A percentile compares a stretch with the other conserved stretches of the same genome.
Evolutionary conservation across 2,113 vertebrate species (phyloP).

Genomic region (Oreochromis tanganicae): DNA sequence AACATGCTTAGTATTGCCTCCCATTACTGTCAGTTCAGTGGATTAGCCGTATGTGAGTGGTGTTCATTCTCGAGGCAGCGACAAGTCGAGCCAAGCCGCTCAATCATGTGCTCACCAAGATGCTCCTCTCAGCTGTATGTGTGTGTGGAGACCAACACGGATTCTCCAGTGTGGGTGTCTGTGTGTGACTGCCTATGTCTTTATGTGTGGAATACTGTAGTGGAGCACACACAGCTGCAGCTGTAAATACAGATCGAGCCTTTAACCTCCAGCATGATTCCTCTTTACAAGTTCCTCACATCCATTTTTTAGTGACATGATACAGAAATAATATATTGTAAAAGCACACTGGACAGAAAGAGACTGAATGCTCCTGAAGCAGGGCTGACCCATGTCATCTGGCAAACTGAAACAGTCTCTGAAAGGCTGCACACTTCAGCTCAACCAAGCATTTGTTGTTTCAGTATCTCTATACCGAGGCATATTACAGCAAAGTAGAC

Average conservation of each 20-base stretch:
- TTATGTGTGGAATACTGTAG: background rate
- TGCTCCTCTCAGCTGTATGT: background rate
- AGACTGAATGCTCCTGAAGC: background rate
- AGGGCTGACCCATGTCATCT: background rate
- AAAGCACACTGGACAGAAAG: background rate
- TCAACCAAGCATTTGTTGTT: slow-evolving; percentile 40
- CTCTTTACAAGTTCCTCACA: background rate
- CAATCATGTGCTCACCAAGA: background rate
- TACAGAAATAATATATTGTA: background rate
- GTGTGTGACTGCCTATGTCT: background rate
- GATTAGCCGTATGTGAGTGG: slow-evolving; percentile 34
- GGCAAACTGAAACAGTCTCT: background rate
- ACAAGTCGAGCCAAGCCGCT: background rate
- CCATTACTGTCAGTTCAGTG: slow-evolving; percentile 43
- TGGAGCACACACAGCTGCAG: background rate
- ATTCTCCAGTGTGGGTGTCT: background rate
- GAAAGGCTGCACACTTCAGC: slow-evolving; percentile 3
- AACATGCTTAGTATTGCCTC: slow-evolving; percentile 37
- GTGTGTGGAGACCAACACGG: background rate
- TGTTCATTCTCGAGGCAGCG: background rate
- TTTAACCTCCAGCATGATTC: background rate
- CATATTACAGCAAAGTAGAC: background rate
- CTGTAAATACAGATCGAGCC: background rate
- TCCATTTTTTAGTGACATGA: background rate
- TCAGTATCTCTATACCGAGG: background rate